Conservation (phyloP, 2,113 vertebrate genomes). For the Tachuris rubrigastra region DNA sequence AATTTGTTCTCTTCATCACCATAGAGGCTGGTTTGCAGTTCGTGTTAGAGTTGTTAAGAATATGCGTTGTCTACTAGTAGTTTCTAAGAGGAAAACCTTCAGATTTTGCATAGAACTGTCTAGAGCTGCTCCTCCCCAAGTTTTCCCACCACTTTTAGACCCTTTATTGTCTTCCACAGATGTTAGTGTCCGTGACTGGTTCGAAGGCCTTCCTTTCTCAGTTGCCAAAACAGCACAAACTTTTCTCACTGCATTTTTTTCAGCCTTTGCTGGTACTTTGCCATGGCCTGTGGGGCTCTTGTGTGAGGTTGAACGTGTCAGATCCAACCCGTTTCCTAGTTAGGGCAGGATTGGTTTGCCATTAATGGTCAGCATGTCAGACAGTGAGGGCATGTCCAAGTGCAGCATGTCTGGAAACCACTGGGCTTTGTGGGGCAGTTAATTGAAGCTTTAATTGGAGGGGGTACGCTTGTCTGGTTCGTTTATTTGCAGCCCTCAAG, state of each 20-base stretch:
- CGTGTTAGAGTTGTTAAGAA: neutral
- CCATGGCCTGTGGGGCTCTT: neutral
- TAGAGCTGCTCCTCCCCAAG: neutral
- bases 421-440: neutral
- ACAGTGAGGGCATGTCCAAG: neutral
- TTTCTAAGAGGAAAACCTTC: neutral
- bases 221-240: neutral
- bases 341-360: neutral
- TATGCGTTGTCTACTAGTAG: neutral
- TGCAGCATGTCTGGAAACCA: neutral
- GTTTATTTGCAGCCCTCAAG: neutral
- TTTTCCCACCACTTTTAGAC: neutral
- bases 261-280: neutral
- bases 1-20: neutral
- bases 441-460: slow-evolving; percentile 30
- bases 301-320: neutral
- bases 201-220: neutral
- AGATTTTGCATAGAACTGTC: neutral
- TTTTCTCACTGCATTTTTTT: neutral
- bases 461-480: neutral
- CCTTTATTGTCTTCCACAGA: neutral
- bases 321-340: neutral
- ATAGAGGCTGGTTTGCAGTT: neutral
- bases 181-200: neutral
- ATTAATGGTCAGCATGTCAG: neutral